Conservation (phyloP, 2,888 invertebrate species). For the Nebria brevicollis region DNA sequence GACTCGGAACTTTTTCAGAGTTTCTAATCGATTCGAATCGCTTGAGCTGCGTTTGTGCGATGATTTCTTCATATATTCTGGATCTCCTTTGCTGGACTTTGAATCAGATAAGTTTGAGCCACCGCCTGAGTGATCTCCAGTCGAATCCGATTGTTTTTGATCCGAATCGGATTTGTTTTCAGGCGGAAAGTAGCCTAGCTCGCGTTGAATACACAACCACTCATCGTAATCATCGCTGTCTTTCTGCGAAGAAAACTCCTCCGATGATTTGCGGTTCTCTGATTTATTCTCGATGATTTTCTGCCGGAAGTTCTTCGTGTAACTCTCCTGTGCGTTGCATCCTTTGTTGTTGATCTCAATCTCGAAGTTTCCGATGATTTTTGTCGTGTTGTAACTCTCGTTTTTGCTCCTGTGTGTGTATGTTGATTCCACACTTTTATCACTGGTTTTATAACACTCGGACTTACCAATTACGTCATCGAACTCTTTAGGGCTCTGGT, state of each 20-base stretch:
- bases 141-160: background rate
- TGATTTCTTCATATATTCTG: constrained; percentile 12
- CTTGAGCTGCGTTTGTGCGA: constrained; percentile 46
- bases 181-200: constrained; percentile 66
- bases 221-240: constrained; percentile 68
- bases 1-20: constrained; percentile 61
- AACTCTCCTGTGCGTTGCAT: constrained; percentile 36
- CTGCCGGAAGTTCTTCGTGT: constrained; percentile 31
- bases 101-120: constrained; percentile 34
- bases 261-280: constrained; percentile 22
- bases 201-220: constrained; percentile 75
- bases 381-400: constrained; percentile 36
- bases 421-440: constrained; percentile 9
- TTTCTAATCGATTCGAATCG: constrained; percentile 58
- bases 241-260: constrained; percentile 19
- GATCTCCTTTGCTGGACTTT: constrained; percentile 34
- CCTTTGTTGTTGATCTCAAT: constrained; percentile 43
- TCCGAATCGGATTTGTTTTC: constrained; percentile 25
- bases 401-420: background rate
- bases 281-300: constrained; percentile 32
- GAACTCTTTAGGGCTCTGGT: constrained; percentile 29
- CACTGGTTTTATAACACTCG: background rate
- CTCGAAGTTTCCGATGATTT: constrained; percentile 43
- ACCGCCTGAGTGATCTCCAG: background rate
- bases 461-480: constrained; percentile 18